These are phyloP conservation scores for Sapajus apella DNA, from an alignment of 2,113 vertebrate species.

Conservation along the genomic window DNA sequence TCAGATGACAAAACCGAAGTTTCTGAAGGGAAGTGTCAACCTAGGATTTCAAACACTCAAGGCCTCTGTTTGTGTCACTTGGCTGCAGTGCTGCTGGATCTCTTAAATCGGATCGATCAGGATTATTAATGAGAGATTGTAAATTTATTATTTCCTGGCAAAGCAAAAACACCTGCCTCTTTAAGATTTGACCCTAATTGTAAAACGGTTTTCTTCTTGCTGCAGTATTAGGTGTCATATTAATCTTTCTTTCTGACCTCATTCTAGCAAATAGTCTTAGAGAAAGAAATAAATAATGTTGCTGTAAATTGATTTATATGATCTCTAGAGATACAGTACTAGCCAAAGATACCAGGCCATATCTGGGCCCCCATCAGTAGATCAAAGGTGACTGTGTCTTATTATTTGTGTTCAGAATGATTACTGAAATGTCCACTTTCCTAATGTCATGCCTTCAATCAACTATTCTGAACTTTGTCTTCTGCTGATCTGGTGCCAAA, in stretches of 20 bases:
- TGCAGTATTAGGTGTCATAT: constrained; percentile 65
- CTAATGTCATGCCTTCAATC: background rate
- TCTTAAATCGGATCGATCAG: background rate
- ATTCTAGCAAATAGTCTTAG: constrained; percentile 77
- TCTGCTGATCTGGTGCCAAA: background rate
- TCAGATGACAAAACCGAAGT: background rate
- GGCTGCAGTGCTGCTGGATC: rapidly evolving
- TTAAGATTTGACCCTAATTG: constrained; percentile 65
- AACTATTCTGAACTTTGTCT: background rate
- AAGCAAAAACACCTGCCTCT: constrained; percentile 41
- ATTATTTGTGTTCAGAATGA: constrained; percentile 32
- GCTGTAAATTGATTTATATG: constrained; percentile 74
- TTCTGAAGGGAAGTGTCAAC: background rate
- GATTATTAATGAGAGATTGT: background rate
- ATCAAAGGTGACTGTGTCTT: constrained; percentile 46
- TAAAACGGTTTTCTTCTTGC: constrained; percentile 63
- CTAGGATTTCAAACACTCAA: background rate
- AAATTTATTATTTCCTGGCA: constrained; percentile 2
- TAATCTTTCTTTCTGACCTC: constrained; percentile 78
- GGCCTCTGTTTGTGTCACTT: background rate
- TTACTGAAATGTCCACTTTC: background rate
- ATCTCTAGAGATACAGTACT: constrained; percentile 55
- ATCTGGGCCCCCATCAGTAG: background rate
- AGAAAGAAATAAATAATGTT: constrained; percentile 74
- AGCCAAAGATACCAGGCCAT: constrained; percentile 8